These are phyloP conservation scores for Podarcis siculus DNA, from an alignment of 2,797 vertebrate species.

Conservation along the genomic window DNA sequence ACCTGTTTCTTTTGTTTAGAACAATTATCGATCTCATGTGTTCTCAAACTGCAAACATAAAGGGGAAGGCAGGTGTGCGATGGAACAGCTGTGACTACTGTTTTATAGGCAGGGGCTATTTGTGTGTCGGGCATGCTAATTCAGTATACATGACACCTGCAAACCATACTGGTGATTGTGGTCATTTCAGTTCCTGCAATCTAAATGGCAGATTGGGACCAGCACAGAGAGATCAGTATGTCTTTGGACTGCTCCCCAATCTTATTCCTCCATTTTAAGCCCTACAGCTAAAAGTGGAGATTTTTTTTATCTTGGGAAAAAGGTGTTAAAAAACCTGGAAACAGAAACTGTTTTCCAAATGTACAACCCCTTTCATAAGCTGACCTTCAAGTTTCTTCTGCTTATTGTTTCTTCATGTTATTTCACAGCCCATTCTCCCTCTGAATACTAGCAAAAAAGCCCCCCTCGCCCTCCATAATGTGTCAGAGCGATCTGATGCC, in stretches of 20 bases:
- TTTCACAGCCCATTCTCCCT: background rate
- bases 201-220: background rate
- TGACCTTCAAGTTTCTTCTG: background rate
- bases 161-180: background rate
- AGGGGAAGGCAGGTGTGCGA: background rate
- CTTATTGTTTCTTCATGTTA: background rate
- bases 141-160: background rate
- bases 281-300: background rate
- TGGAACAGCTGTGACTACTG: background rate
- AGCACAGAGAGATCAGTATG: background rate
- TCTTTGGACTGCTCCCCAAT: background rate
- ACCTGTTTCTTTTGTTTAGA: background rate
- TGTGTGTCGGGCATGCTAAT: background rate
- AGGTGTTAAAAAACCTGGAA: background rate
- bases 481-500: background rate
- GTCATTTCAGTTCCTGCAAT: background rate
- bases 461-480: background rate
- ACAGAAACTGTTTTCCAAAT: background rate
- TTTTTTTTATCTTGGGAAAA: background rate
- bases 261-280: background rate
- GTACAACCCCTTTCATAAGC: background rate
- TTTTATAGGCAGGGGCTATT: background rate
- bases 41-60: background rate
- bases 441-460: background rate
- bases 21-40: background rate